A percentile compares a stretch with the other conserved stretches of the same genome.
Conservation (phyloP, 1,140 invertebrate genomes). For the Drosophila auraria region DNA sequence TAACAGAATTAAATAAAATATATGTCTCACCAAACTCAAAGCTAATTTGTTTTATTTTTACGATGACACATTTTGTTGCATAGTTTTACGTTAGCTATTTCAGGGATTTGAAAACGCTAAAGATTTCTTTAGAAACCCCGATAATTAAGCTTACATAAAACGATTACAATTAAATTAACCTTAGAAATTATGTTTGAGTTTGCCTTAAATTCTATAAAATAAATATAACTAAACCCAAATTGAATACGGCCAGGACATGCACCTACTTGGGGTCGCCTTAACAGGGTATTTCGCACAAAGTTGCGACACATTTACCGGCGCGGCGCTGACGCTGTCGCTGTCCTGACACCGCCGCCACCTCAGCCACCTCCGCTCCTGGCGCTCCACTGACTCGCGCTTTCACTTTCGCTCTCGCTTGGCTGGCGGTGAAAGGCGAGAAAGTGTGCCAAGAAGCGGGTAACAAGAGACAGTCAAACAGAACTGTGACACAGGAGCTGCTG, state of each 20-base stretch:
- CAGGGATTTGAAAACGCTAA: too few relatives aligned
- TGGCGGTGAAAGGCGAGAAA: constrained; percentile 65
- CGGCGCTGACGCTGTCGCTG: neutral
- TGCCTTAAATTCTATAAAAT: too few relatives aligned
- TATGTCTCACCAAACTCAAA: too few relatives aligned
- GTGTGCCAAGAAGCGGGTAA: constrained; percentile 51
- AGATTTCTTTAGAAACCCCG: too few relatives aligned
- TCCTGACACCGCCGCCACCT: constrained; percentile 40
- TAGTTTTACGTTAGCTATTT: too few relatives aligned
- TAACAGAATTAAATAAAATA: too few relatives aligned
- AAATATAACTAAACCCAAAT: too few relatives aligned
- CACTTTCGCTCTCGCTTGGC: constrained; percentile 41
- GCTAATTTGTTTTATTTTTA: too few relatives aligned
- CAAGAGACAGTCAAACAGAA: constrained; percentile 49
- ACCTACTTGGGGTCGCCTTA: neutral
- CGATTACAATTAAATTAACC: too few relatives aligned
- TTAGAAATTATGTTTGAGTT: neutral
- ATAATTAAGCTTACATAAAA: too few relatives aligned
- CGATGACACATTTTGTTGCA: too few relatives aligned
- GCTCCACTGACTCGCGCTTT: constrained; percentile 21
- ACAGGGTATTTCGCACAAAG: constrained; percentile 19
- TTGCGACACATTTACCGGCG: constrained; percentile 35
- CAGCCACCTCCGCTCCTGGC: constrained; percentile 10
- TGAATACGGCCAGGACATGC: neutral
- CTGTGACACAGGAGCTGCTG: constrained; percentile 18